Evolutionary conservation across 2,113 vertebrate species (phyloP).

Genomic region (Prietella phreatophila): DNA sequence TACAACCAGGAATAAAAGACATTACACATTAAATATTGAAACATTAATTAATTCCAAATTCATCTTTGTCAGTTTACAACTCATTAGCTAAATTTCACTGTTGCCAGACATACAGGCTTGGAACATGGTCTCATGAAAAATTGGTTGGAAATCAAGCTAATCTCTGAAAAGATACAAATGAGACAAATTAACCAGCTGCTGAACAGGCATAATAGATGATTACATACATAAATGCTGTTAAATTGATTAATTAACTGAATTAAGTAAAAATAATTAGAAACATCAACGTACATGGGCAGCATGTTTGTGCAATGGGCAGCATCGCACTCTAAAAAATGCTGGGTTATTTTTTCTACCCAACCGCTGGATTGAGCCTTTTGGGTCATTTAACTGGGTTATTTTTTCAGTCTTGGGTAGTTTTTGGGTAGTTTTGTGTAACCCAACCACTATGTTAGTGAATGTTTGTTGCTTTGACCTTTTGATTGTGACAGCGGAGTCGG

Average conservation of each 20-base stretch:
- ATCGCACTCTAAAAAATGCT: too few species aligned
- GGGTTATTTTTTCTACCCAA: too few species aligned
- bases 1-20: slow-evolving; percentile 1
- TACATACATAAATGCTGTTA: background rate
- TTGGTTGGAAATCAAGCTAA: background rate
- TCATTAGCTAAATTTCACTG: background rate
- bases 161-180: background rate
- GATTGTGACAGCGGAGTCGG: too few species aligned
- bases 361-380: too few species aligned
- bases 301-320: background rate
- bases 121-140: background rate
- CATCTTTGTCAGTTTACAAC: background rate
- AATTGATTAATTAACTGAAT: background rate
- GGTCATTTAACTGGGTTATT: too few species aligned
- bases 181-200: background rate
- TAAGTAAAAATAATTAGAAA: slow-evolving; percentile 1
- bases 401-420: too few species aligned
- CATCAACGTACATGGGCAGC: background rate
- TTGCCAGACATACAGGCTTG: background rate
- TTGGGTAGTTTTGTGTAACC: too few species aligned
- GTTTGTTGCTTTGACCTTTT: too few species aligned
- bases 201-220: background rate
- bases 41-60: background rate
- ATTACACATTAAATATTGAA: background rate
- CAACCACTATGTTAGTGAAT: too few species aligned